Conservation (phyloP, 2,113 vertebrate genomes). For the Semicossyphus pulcher region DNA sequence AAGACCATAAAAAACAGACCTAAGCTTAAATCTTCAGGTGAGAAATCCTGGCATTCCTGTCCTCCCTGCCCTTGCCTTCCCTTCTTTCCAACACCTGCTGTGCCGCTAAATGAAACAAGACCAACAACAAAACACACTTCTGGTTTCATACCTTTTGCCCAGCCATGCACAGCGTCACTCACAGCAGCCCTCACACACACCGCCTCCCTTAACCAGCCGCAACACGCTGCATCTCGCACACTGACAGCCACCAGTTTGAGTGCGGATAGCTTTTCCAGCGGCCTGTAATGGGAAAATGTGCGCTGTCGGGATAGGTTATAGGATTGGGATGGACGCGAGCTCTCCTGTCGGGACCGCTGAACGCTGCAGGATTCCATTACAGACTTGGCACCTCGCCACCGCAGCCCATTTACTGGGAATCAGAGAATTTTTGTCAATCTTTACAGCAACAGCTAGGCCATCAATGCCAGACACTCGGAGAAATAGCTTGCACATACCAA, state of each 20-base stretch:
- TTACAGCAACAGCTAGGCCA: conserved; percentile 76
- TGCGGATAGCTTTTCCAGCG: conserved; percentile 71
- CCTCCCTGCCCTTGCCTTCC: conserved; percentile 53
- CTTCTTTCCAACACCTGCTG: conserved; percentile 74
- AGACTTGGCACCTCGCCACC: conserved; percentile 75
- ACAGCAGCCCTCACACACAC: conserved; percentile 64
- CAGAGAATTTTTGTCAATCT: conserved; percentile 83
- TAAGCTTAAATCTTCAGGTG: conserved; percentile 39
- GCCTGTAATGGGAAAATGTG: conserved; percentile 83
- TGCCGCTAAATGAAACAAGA: conserved; percentile 80
- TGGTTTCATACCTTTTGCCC: conserved; percentile 70
- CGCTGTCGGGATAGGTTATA: conserved; percentile 81
- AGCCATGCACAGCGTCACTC: conserved; percentile 69
- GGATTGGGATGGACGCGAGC: conserved; percentile 80
- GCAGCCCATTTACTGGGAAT: conserved; percentile 84
- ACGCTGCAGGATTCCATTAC: conserved; percentile 86
- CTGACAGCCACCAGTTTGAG: conserved; percentile 69
- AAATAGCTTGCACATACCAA: conserved; percentile 72
- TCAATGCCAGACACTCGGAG: conserved; percentile 76
- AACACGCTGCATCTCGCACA: conserved; percentile 68
- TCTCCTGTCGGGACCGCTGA: conserved; percentile 79
- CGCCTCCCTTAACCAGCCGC: conserved; percentile 66
- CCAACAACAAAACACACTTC: conserved; percentile 74
- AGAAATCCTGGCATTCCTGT: conserved; percentile 40
- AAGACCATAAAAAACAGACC: conserved; percentile 10